phyloP scores from a whole-genome alignment of 1,140 invertebrate genomes.

The Eciton burchellii region DNA sequence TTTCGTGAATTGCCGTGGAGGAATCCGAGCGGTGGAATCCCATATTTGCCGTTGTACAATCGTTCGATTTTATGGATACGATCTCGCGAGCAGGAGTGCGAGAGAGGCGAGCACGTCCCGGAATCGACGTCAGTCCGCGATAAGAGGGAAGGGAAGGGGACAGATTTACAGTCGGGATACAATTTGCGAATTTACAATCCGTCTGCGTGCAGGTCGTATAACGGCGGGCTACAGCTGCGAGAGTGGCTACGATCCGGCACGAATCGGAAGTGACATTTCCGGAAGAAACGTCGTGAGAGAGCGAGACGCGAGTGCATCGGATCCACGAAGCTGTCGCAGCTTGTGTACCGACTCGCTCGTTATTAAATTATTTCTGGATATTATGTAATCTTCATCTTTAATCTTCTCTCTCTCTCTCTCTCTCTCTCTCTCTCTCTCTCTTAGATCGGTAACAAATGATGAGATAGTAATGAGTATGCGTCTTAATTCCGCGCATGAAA shows the following conservation, averaged over 20 bases:
- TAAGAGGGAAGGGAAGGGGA: slow-evolving; percentile 53
- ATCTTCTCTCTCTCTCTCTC: no score
- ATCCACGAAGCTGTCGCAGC: neutral
- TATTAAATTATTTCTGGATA: slow-evolving; percentile 16
- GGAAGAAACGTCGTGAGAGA: slow-evolving; percentile 62
- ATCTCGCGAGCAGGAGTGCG: neutral
- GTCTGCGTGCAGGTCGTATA: slow-evolving; percentile 68
- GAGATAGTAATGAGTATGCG: no score
- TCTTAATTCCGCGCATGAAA: neutral
- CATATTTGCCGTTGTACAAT: slow-evolving; percentile 64
- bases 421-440: no score
- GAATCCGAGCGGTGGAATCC: slow-evolving; percentile 32
- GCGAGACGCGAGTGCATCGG: slow-evolving; percentile 42
- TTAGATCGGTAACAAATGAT: no score
- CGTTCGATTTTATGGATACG: slow-evolving; percentile 65
- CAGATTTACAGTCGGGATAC: slow-evolving; percentile 73
- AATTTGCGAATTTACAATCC: slow-evolving; percentile 79
- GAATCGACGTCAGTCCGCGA: slow-evolving; percentile 50
- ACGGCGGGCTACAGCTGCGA: slow-evolving; percentile 65
- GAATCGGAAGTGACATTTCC: slow-evolving; percentile 72
- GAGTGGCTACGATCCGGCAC: slow-evolving; percentile 66
- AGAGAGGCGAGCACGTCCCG: neutral
- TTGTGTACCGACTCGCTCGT: neutral
- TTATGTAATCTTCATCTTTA: no score
- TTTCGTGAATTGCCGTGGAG: neutral